Conservation (phyloP, 2,888 invertebrate genomes). For the Mesorhabditis spiculigera region DNA sequence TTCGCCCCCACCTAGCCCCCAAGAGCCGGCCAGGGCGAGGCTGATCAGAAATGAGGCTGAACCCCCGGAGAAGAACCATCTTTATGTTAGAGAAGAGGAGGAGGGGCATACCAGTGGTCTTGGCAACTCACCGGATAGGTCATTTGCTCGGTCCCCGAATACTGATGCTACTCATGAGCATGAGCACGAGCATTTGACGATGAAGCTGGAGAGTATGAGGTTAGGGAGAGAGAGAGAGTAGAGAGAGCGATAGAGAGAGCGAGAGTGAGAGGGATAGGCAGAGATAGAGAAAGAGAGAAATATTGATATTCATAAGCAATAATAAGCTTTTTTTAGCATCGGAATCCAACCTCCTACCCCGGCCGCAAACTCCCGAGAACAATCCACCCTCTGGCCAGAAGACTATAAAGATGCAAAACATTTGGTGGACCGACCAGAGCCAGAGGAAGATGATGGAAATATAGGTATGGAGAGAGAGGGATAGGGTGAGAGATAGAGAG, state of each 20-base stretch:
- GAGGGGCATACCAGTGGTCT: neutral
- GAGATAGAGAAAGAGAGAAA: too few relatives aligned
- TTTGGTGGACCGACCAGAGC: too few relatives aligned
- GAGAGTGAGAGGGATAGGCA: too few relatives aligned
- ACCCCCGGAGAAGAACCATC: constrained; percentile 13
- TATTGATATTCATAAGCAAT: too few relatives aligned
- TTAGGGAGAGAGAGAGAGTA: neutral
- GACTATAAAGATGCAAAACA: neutral
- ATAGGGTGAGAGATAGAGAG: too few relatives aligned
- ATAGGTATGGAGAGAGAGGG: neutral
- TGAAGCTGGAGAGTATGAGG: neutral
- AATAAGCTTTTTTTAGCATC: constrained; percentile 21
- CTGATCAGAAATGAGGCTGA: neutral
- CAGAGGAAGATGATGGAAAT: neutral
- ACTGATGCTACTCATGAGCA: neutral
- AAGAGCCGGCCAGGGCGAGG: constrained; percentile 12
- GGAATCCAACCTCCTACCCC: constrained; percentile 43
- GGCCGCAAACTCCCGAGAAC: constrained; percentile 25
- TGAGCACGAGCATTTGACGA: too few relatives aligned
- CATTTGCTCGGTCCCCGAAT: neutral
- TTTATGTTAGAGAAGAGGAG: neutral
- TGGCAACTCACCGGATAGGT: neutral
- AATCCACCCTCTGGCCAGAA: constrained; percentile 15
- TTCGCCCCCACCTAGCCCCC: constrained; percentile 31
- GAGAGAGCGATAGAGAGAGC: too few relatives aligned